Conservation (phyloP, 2,888 invertebrate species). For the Caenorhabditis panamensis region DNA sequence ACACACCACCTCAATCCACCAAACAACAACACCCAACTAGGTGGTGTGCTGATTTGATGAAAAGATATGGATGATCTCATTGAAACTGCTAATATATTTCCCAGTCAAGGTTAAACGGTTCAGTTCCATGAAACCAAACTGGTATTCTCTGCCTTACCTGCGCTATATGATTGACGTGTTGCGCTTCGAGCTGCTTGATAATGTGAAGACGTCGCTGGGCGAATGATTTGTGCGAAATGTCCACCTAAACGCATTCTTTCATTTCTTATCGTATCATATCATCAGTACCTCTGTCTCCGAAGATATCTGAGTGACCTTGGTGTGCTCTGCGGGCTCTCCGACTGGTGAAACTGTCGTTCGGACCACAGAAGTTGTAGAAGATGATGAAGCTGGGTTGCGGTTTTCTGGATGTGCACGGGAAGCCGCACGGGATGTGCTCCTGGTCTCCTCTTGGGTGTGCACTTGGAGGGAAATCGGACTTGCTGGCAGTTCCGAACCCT, state of each 20-base stretch:
- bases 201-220: slow-evolving; percentile 71
- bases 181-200: slow-evolving; percentile 71
- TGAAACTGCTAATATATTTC: slow-evolving; percentile 44
- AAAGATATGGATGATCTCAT: not conserved
- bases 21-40: not conserved
- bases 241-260: slow-evolving; percentile 52
- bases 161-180: slow-evolving; percentile 62
- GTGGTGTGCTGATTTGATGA: slow-evolving; percentile 9
- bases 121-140: slow-evolving; percentile 27
- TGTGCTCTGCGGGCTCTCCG: slow-evolving; percentile 8
- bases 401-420: slow-evolving; percentile 61
- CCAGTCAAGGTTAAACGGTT: slow-evolving; percentile 59
- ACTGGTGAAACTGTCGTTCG: slow-evolving; percentile 46
- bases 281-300: slow-evolving; percentile 50
- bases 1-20: too few relatives aligned
- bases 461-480: slow-evolving; percentile 78
- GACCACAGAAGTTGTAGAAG: slow-evolving; percentile 45
- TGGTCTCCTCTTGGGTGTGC: slow-evolving; percentile 67
- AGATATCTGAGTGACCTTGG: slow-evolving; percentile 29
- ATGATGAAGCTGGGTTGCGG: slow-evolving; percentile 28
- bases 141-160: slow-evolving; percentile 50
- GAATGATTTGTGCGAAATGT: slow-evolving; percentile 70
- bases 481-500: slow-evolving; percentile 76
- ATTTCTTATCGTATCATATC: slow-evolving; percentile 2
- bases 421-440: slow-evolving; percentile 60